Conservation (phyloP, 2,113 vertebrate genomes). For the Willisornis vidua region DNA sequence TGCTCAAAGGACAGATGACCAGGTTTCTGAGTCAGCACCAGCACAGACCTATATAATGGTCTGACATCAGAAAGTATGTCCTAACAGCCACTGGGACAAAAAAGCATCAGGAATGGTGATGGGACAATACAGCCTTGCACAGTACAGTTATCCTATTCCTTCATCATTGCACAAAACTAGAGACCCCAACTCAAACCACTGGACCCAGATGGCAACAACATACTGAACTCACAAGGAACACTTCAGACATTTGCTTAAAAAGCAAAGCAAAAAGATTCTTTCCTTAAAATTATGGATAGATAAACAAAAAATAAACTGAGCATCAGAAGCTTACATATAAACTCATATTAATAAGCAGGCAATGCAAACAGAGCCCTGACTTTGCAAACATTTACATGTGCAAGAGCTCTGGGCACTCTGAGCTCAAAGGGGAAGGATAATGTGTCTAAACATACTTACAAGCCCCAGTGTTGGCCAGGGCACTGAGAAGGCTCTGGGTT, state of each 20-base stretch:
- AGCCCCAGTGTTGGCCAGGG: background rate
- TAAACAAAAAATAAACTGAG: background rate
- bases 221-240: background rate
- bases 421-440: background rate
- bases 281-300: background rate
- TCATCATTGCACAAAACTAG: background rate
- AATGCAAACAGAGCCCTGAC: background rate
- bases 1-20: background rate
- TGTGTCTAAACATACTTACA: background rate
- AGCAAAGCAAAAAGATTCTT: background rate
- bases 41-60: background rate
- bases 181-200: background rate
- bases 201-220: background rate
- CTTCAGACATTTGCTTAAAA: background rate
- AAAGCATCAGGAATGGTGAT: background rate
- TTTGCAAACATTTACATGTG: conserved; percentile 16
- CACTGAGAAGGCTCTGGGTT: background rate
- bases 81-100: background rate
- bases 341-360: background rate
- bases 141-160: background rate
- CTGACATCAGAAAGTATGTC: background rate
- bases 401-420: background rate
- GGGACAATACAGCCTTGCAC: background rate
- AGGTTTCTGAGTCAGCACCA: background rate
- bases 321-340: conserved; percentile 12